Evolutionary conservation across 2,797 vertebrate species (phyloP).

Genomic region (Sebastes minor): DNA sequence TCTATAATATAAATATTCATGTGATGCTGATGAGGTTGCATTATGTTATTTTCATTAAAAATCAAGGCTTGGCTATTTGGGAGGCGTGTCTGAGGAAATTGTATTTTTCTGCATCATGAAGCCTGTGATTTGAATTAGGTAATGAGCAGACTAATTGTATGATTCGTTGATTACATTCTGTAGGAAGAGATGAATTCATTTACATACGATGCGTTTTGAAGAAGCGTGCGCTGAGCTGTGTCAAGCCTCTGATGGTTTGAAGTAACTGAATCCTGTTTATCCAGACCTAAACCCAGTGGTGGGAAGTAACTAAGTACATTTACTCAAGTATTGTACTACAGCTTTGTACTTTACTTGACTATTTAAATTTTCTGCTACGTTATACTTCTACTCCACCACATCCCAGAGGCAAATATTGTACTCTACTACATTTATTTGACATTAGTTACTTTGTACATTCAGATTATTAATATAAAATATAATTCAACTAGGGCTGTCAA

Average conservation of each 20-base stretch:
- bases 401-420: no score
- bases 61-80: neutral
- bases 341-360: neutral
- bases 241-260: neutral
- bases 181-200: neutral
- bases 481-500: no score
- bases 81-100: neutral
- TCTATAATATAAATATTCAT: conserved; percentile 15
- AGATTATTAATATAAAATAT: no score
- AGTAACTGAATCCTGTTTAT: neutral
- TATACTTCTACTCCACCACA: no score
- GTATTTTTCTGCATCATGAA: conserved; percentile 4
- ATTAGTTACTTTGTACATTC: neutral
- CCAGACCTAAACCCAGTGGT: neutral
- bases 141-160: neutral
- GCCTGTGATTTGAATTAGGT: neutral
- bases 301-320: neutral
- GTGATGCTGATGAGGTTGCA: neutral
- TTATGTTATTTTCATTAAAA: conserved; percentile 4
- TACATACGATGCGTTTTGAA: neutral
- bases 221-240: neutral
- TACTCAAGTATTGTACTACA: neutral
- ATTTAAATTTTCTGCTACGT: neutral
- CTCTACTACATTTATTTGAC: no score
- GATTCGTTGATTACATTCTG: neutral